Base-by-base conservation (phyloP, 2,888 invertebrate genomes). In the Eupithecia dodoneata region DNA sequence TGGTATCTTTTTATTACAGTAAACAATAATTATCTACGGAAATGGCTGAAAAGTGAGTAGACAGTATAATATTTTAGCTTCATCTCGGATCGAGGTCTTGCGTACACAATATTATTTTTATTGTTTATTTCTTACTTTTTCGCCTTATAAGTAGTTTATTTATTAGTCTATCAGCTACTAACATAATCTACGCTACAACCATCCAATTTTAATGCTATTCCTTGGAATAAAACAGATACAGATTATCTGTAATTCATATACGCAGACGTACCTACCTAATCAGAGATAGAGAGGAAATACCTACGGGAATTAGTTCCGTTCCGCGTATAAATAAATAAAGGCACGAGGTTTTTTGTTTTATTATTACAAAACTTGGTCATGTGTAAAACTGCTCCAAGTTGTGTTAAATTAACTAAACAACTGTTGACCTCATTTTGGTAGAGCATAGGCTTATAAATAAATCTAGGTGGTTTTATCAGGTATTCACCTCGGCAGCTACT, bases 41-140 rank as follows among this genome's bases (percentile, higher is more conserved):
- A 84, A 95, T 95, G 94, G 93, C 94, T 84, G 94, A 94, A 84
- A 93, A 93, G 94, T 95, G 84, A 94, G 94, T 93, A 76, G 65
- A 81, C 84, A 82, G 75, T 5, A 4, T 77, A 76, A 79, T 83
- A 83, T 84, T 76, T 66, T 81, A 79, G 79, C 80, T 79, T 80
- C 81, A 71, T 82, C 80, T 86, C 80, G 30, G 74, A 74, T 81
- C 90, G 87, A 90, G 87, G 88, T 88, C 86, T 84, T 83, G 67
- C 83, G 76, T 70, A 88, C 90, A 84, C 80, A 85, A 86, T 88
- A 87, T 86, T 80, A 87, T 86, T 87, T 83, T 87, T 83, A 72
- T 82, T 71, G 74, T 80, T 77, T 76, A 79, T 75, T 67, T 80
- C 75, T 6, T 45, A n/a, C 5, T 3, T 15, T 59, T 63, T 30